Evolutionary conservation across 2,797 vertebrate species (phyloP).

Genomic region (Cuculus canorus): DNA sequence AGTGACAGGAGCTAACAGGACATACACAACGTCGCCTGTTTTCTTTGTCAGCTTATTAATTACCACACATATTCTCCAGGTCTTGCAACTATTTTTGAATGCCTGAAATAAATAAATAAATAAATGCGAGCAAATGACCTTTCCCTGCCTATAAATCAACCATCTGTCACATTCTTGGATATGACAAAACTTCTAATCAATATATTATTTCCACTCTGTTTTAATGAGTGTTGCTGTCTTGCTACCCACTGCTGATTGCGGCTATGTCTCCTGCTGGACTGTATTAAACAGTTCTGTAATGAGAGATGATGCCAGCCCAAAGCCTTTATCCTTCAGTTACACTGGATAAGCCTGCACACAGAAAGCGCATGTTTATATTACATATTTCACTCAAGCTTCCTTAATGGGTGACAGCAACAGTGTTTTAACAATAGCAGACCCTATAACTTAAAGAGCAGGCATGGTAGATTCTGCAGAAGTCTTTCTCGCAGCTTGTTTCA

Average conservation of each 20-base stretch:
- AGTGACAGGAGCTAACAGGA: neutral
- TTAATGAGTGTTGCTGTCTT: slow-evolving; percentile 11
- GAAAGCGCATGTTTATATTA: neutral
- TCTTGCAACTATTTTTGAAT: neutral
- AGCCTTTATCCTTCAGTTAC: neutral
- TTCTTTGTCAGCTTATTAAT: slow-evolving; percentile 27
- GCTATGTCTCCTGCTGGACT: neutral
- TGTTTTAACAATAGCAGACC: neutral
- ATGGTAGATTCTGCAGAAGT: neutral
- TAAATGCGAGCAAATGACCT: neutral
- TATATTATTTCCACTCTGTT: neutral
- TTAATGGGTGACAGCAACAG: neutral
- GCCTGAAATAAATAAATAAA: slow-evolving; percentile 19
- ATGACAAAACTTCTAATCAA: slow-evolving; percentile 32
- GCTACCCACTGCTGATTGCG: neutral
- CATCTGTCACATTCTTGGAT: neutral
- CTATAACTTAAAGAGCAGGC: neutral
- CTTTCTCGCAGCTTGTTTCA: neutral
- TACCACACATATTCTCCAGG: neutral
- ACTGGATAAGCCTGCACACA: neutral
- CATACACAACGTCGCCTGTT: neutral
- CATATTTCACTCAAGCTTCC: neutral
- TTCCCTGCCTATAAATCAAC: neutral
- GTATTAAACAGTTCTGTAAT: neutral
- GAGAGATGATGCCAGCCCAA: neutral